These are phyloP conservation scores for Alcedo atthis DNA, from an alignment of 2,797 vertebrate genomes.

Conservation along the genomic window DNA sequence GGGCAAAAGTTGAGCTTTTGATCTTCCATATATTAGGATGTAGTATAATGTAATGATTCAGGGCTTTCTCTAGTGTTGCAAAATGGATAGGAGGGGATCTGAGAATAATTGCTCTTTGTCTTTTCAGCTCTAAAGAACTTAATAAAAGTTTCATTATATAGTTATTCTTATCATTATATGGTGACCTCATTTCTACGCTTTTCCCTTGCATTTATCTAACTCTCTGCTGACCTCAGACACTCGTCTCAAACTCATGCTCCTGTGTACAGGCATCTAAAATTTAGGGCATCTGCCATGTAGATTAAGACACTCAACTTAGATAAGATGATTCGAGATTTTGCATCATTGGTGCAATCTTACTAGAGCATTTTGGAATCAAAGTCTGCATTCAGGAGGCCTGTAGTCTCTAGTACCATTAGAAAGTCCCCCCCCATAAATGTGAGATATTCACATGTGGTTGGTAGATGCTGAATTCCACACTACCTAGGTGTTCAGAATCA, in stretches of 20 bases:
- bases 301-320: background rate
- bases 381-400: background rate
- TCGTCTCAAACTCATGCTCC: background rate
- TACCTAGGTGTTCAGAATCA: background rate
- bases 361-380: background rate
- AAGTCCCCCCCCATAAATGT: rapidly evolving
- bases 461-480: background rate
- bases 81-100: background rate
- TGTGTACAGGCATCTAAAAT: background rate
- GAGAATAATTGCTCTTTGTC: background rate
- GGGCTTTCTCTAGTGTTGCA: background rate
- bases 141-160: background rate
- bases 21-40: background rate
- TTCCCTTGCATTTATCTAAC: background rate
- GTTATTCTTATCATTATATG: background rate
- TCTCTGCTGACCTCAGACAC: background rate
- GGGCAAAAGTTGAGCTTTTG: conserved; percentile 35
- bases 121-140: background rate
- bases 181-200: background rate
- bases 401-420: background rate
- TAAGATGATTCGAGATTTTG: background rate
- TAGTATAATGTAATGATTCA: background rate
- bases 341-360: background rate
- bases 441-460: background rate
- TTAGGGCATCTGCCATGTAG: background rate